Base-by-base conservation (phyloP, 37 sponge, comb jelly and placozoan genomes). In the Spongia lamella region DNA sequence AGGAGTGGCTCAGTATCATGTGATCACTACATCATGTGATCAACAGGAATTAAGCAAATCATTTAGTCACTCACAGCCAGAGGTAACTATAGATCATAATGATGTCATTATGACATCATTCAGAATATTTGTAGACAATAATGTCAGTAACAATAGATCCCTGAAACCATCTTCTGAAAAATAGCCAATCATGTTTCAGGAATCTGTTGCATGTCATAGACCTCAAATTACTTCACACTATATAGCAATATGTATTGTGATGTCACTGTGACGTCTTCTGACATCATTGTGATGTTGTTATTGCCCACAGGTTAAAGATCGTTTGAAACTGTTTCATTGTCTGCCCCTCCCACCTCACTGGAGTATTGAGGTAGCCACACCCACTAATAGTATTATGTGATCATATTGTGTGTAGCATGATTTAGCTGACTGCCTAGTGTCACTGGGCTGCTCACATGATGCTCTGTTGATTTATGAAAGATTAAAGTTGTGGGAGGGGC, bases 401-500 rank as follows among this genome's bases (percentile, higher is more conserved):
- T 20, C 11, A 17, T 16, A 2, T 26, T 34, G 26, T 7, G 17
- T 49, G 19, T 63, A 94, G 92, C 78, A 50, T 30, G 80, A 94
- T 53, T 54, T 93, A 43, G 97, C 97, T 13, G 39, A 56, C 15
- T 57, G 59, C n/a, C 52, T 94, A 75, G 57, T 78, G 36, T 37
- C 65, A 21, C 56, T 97, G 38, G 97, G 97, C 0, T 3, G 29
- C 11, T 58, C 60, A 7, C 21, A 17, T 64, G 65, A 54, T 54
- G 82, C 34, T 35, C 38, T 62, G 38, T 11, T 56, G 70, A 66
- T 92, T 3, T 90, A 84, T 33, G 67, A 85, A 61, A 68, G 84
- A 15, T 65, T 97, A 27, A 69, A 93, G 37, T 51, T 97, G 84
- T 89, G 92, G 94, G 94, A 97, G 78, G 88, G 90, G 33, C 76